Base-by-base conservation (phyloP, 1,140 invertebrate species). In the Lanistes nyassanus region DNA sequence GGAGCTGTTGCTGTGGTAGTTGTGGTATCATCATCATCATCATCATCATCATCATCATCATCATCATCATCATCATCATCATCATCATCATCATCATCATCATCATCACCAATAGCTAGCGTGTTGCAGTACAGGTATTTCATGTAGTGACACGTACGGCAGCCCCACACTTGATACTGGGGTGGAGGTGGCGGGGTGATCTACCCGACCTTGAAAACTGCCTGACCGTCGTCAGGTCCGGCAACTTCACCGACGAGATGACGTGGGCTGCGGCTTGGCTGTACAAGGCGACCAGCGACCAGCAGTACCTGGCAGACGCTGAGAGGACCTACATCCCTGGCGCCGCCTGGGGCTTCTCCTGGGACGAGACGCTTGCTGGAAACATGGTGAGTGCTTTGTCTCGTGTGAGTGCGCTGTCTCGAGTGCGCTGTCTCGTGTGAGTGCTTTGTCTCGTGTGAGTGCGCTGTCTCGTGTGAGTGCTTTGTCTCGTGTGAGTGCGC, bases 221-320 rank as follows among this genome's bases (percentile, higher is more conserved):
- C 37, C 9, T 3, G 9, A 23, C 47, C 26, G 39, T 81, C 76
- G 64, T 21, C 31, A 91, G 91, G 71, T 91, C 90, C 23, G 89
- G 89, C 2, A 91, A 90, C 64, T 92, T 92, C 77, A 91, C 90
- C 2, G 92, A 93, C 80, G 92, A 93, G 78, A 81, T 93, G 31
- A 89, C 90, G 0, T 93, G 92, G 92, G 91, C 92, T 0, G 92
- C 92, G 0, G 85, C 89, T 3, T 93, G 92, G 92, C 83, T 93
- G 3, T 92, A 90, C 85, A 90, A 90, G 76, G 92, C 92, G 4
- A 92, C 92, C 0, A 90, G 90, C 23, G 89, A 92, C 9, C 69
- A 82, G 0, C 80, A 77, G 19, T 93, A 92, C 79, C 83, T 92
- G 42, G 86, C 89, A 19, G 90, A 91, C 51, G 92, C 92, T 1